Percentiles rank a stretch among this genome's conserved stretches.
Conservation (phyloP, 2,113 vertebrate species). For the Apeltes quadracus region DNA sequence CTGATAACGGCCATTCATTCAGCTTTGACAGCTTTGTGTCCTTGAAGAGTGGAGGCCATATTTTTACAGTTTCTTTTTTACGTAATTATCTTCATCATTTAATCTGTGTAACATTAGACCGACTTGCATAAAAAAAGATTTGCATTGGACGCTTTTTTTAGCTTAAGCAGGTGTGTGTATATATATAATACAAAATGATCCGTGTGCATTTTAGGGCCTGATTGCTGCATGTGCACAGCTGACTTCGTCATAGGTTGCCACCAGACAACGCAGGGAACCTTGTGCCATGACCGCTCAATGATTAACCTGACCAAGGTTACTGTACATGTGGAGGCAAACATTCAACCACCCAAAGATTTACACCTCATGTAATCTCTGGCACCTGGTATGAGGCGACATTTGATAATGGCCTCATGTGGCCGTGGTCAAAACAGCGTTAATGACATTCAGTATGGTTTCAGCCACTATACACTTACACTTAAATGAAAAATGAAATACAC, state of each 20-base stretch:
- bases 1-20: background rate
- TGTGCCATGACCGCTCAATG: constrained; percentile 53
- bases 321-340: constrained; percentile 64
- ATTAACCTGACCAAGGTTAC: constrained; percentile 67
- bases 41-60: background rate
- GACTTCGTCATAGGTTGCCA: constrained; percentile 18
- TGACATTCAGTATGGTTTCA: constrained; percentile 25
- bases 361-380: constrained; percentile 33
- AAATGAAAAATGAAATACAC: constrained; percentile 16
- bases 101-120: background rate
- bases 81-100: background rate
- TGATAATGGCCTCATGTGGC: constrained; percentile 43
- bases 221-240: background rate
- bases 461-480: background rate
- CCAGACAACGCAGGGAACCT: constrained; percentile 52
- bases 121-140: background rate
- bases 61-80: background rate
- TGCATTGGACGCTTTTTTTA: background rate
- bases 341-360: constrained; percentile 40
- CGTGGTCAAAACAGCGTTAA: constrained; percentile 30
- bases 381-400: constrained; percentile 29
- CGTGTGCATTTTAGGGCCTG: background rate
- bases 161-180: background rate
- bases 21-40: background rate
- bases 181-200: background rate